Base-by-base conservation (phyloP, 2,113 vertebrate species). In the Tretioscincus oriximinensis region DNA sequence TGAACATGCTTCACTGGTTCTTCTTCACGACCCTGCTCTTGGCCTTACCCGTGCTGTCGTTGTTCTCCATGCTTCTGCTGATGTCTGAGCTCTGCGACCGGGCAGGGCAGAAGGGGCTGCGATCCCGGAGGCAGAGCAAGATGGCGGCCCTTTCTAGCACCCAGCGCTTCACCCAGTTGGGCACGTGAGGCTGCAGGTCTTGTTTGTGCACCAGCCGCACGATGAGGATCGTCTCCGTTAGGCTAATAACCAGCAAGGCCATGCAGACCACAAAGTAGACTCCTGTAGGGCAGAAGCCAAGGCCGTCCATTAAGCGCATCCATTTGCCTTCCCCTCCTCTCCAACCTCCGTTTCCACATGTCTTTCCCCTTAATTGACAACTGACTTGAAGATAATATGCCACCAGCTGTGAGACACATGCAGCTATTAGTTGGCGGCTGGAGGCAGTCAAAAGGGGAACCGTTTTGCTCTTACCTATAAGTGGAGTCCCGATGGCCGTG, bases 261-360 rank as follows among this genome's bases (percentile, higher is more conserved):
- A 99, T 99, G 93, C 98, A 99, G 31, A 99, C 98, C 73, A 99
- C 96, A 0, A 99, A 99, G 89, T 99, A 99, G 86, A 97, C 93
- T 14, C 98, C 98, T 99, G 90, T 5, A 35, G 69, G 72, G 45
- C 29, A 22, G 1, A 29, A 7, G 63, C 3, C 9, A 0, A 0
- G 49, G 14, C 75, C 45, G 45, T 81, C 77, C 9, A 10, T 26
- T 16, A 54, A 63, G 26, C 1, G 49, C 29, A 20, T 70, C n/a
- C n/a, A 24, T 68, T 5, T 54, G 29, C 22, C 7, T 4, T 1
- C 7, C 26, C 41, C n/a, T 73, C 26, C 8, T n/a, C 2, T 63
- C 78, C 18, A 10, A 1, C 14, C 20, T 35, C 7, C 9, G 4
- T 21, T 12, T 78, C 28, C 31, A 11, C 10, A 26, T n/a, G 5